Base-by-base conservation (phyloP, 1,140 invertebrate genomes). In the Leptoteleia sp. region DNA sequence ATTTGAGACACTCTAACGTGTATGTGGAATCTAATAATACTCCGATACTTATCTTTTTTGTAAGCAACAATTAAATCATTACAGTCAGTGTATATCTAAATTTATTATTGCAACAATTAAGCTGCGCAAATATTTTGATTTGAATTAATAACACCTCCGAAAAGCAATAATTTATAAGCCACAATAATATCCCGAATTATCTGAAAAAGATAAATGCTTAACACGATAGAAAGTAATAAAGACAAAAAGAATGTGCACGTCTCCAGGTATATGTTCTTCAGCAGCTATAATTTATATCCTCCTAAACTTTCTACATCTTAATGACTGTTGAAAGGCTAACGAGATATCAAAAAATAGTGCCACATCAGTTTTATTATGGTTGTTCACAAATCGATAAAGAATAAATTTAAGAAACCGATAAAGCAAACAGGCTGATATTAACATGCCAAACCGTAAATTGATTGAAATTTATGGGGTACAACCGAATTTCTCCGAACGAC, bases 321-420 rank as follows among this genome's bases (percentile, higher is more conserved):
- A 80, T 70, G 62, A 80, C 72, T 65, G 68, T 48, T 73, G 72
- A 76, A 76, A 76, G 78, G 35, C 68, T 80, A 76, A 80, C 72
- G 47, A 76, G 78, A 43, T 59, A 73, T 25, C 37, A 37, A 55
- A 70, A 55, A 80, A 80, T 59, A 22, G n/a, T 31, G 52, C 47
- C 27, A 33, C 38, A 37, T 67, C 54, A 37, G 12, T 70, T 76
- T 79, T 76, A 50, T 61, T 68, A 70, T 40, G 27, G 48, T 50
- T 73, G 68, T 64, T 73, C 55, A 29, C 29, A 31, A 33, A 64
- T 61, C 55, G 12, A 52, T 27, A 65, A 65, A 65, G 59, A 64
- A 57, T 38, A 42, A 17, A 43, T 33, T 29, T 22, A 35, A 68
- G 17, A 64, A 48, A 47, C 12, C 38, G 35, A 50, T 52, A 55